phyloP scores from a whole-genome alignment of 2,113 vertebrate genomes.

The Ailuropoda melanoleuca region DNA sequence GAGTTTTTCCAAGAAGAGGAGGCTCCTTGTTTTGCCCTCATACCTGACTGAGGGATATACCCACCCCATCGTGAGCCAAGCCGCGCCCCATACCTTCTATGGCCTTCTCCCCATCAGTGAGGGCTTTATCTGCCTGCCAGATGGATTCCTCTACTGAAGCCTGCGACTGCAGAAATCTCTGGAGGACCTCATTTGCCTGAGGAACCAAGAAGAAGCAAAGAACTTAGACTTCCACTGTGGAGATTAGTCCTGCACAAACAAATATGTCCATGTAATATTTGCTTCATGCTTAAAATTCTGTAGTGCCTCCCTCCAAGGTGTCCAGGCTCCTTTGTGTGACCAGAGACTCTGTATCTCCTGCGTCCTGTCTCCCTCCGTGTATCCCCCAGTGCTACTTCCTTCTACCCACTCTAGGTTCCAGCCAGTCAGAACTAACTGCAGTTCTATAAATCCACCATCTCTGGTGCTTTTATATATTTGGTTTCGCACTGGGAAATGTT shows the following conservation, averaged over 20 bases:
- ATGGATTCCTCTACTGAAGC: neutral
- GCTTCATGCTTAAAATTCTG: neutral
- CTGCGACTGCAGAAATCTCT: slow-evolving; percentile 37
- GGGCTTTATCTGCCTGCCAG: slow-evolving; percentile 46
- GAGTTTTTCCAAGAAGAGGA: neutral
- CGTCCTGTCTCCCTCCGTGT: neutral
- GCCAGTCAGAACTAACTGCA: neutral
- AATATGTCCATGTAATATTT: neutral
- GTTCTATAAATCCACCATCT: neutral
- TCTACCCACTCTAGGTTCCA: neutral
- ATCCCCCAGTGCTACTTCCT: neutral
- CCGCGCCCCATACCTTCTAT: neutral
- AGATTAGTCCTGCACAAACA: neutral
- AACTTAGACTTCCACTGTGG: neutral
- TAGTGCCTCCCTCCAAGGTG: no score
- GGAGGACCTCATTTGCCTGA: slow-evolving; percentile 49
- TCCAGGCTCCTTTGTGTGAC: neutral
- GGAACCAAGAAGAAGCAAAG: neutral
- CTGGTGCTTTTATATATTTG: neutral
- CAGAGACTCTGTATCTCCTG: neutral
- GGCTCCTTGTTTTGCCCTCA: neutral
- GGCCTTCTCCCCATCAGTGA: slow-evolving; percentile 3
- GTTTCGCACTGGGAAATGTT: neutral
- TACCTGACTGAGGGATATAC: neutral
- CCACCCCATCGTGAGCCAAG: neutral